Evolutionary conservation across 30 jellyfish, hydroid and myxozoan species (phyloP).

Genomic region (Turritopsis rubra): DNA sequence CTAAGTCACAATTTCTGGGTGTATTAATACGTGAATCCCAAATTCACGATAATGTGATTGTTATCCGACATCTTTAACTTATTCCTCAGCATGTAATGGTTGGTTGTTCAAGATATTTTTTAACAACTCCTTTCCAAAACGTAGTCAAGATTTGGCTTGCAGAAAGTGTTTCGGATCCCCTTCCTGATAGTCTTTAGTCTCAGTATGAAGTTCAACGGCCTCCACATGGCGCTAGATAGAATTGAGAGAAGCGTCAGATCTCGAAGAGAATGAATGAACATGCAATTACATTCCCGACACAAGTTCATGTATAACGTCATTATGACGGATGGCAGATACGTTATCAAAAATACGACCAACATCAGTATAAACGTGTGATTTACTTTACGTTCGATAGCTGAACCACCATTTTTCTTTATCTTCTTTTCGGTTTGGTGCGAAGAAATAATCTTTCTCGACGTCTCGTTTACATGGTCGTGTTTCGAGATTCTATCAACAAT

Average conservation of each 20-base stretch:
- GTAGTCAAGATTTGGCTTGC: neutral
- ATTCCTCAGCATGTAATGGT: too few relatives aligned
- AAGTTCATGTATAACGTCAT: slow-evolving; percentile 23
- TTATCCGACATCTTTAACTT: too few relatives aligned
- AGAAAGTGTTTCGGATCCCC: neutral
- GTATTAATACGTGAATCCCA: too few relatives aligned
- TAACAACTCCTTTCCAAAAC: neutral
- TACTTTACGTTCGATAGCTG: slow-evolving; percentile 12
- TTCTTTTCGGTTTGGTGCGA: neutral
- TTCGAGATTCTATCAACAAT: too few relatives aligned
- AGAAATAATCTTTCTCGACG: neutral
- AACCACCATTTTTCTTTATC: neutral
- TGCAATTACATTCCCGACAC: slow-evolving; percentile 24
- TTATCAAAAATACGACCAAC: slow-evolving; percentile 20
- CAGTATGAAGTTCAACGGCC: slow-evolving; percentile 11
- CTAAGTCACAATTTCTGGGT: too few relatives aligned
- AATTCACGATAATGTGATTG: too few relatives aligned
- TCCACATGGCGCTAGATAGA: slow-evolving; percentile 29
- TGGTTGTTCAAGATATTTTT: too few relatives aligned
- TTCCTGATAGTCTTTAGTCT: slow-evolving; percentile 9
- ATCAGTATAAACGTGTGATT: slow-evolving; percentile 11
- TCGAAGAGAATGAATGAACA: slow-evolving; percentile 7
- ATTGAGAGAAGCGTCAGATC: neutral
- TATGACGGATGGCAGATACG: slow-evolving; percentile 23
- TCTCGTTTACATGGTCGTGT: neutral